Conservation (phyloP, 2,113 vertebrate species). For the Stigmatopora nigra region DNA sequence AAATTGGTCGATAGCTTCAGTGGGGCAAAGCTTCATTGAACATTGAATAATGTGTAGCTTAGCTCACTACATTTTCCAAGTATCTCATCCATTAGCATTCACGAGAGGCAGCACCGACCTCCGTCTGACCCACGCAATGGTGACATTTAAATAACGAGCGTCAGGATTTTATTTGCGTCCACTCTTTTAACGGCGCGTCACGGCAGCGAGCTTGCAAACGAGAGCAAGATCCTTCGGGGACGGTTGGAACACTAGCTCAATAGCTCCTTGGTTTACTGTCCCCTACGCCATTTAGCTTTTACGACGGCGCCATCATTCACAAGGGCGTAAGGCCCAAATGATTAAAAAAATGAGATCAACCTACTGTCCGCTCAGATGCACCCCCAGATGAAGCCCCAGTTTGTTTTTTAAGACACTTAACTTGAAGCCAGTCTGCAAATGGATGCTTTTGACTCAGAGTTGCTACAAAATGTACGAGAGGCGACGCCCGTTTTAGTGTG, state of each 20-base stretch:
- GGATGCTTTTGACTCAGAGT: not conserved
- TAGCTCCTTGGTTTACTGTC: slow-evolving; percentile 46
- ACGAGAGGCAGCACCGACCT: slow-evolving; percentile 35
- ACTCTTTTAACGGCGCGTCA: slow-evolving; percentile 16
- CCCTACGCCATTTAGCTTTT: slow-evolving; percentile 50
- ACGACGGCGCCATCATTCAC: slow-evolving; percentile 48
- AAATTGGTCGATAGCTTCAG: not conserved
- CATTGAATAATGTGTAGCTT: not conserved
- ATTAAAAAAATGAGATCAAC: slow-evolving; percentile 29
- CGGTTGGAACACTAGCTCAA: slow-evolving; percentile 21
- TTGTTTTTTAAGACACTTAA: not conserved
- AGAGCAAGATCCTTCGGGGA: slow-evolving; percentile 37
- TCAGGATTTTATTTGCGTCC: slow-evolving; percentile 26
- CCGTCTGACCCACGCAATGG: slow-evolving; percentile 49
- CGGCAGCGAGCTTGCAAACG: slow-evolving; percentile 28
- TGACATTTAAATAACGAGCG: slow-evolving; percentile 42
- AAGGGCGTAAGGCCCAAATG: slow-evolving; percentile 36
- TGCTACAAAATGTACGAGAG: not conserved
- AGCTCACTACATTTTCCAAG: not conserved
- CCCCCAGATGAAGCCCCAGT: slow-evolving; percentile 27
- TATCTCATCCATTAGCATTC: not conserved
- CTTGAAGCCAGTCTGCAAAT: not conserved
- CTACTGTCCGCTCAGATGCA: slow-evolving; percentile 3
- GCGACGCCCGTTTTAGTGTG: slow-evolving; percentile 2
- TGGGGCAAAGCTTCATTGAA: not conserved